These are phyloP conservation scores for Sprattus sprattus DNA, from an alignment of 2,113 vertebrate genomes.

Conservation along the genomic window DNA sequence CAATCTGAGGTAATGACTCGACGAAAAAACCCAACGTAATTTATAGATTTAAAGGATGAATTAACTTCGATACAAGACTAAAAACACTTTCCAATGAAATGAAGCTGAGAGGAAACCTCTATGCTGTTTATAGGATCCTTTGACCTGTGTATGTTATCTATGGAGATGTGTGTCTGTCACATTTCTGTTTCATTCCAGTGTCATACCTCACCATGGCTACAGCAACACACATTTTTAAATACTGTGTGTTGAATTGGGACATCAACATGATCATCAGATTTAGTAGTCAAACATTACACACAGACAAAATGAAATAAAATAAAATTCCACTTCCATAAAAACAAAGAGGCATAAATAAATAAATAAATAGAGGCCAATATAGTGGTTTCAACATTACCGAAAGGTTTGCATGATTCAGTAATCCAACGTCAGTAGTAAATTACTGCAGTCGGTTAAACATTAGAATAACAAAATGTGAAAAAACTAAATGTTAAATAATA, in stretches of 20 bases:
- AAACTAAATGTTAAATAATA: background rate
- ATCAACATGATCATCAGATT: background rate
- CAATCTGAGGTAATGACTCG: slow-evolving; percentile 16
- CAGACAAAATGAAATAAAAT: background rate
- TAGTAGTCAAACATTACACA: background rate
- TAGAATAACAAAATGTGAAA: background rate
- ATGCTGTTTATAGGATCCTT: background rate
- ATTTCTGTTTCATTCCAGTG: background rate
- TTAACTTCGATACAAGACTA: background rate
- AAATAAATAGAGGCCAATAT: background rate
- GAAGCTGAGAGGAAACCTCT: background rate
- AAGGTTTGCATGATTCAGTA: background rate
- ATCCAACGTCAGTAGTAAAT: background rate
- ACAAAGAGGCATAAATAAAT: background rate
- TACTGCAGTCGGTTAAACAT: slow-evolving; percentile 1
- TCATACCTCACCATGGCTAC: background rate
- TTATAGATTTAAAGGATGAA: no score
- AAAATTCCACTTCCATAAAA: background rate
- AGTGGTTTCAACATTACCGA: background rate
- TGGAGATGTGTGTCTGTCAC: background rate
- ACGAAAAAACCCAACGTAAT: background rate
- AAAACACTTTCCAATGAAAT: background rate
- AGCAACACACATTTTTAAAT: background rate
- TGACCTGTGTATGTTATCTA: background rate
- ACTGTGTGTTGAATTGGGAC: background rate